Conservation (phyloP, 2,888 invertebrate genomes). For the Aelia acuminata region DNA sequence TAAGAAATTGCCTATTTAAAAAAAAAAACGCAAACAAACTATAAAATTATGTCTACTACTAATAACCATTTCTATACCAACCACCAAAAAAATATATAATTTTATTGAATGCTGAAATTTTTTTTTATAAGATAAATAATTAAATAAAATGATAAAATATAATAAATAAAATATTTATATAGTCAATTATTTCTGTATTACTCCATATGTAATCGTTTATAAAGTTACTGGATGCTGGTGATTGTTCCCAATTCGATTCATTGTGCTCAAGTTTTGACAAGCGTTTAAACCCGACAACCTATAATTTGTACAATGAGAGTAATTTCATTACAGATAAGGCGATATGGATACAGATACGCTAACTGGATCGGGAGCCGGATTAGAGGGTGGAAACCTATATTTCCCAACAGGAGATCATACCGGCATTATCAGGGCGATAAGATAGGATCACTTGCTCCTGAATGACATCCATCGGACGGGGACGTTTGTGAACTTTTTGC, state of each 20-base stretch:
- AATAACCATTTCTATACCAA: too few relatives aligned
- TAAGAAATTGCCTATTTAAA: too few relatives aligned
- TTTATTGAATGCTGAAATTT: too few relatives aligned
- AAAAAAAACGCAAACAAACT: too few relatives aligned
- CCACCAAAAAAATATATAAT: too few relatives aligned
- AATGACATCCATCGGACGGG: not conserved
- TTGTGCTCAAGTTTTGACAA: not conserved
- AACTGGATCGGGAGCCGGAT: not conserved
- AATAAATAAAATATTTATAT: too few relatives aligned
- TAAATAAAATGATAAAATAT: too few relatives aligned
- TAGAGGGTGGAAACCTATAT: slow-evolving; percentile 24
- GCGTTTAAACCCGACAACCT: not conserved
- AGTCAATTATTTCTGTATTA: too few relatives aligned
- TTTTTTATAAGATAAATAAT: too few relatives aligned
- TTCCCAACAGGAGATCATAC: slow-evolving; percentile 2
- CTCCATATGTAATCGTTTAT: not conserved
- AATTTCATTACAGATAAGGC: not conserved
- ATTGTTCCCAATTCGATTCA: not conserved
- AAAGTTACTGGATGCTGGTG: not conserved
- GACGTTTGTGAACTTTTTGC: slow-evolving; percentile 59
- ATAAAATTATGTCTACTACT: too few relatives aligned
- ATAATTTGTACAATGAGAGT: slow-evolving; percentile 39
- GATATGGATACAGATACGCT: not conserved
- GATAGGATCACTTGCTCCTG: slow-evolving; percentile 34
- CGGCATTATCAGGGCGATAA: slow-evolving; percentile 17